A percentile compares a stretch with the other conserved stretches of the same genome.
Conservation (phyloP, 2,888 invertebrate species). For the Notodonta dromedarius region DNA sequence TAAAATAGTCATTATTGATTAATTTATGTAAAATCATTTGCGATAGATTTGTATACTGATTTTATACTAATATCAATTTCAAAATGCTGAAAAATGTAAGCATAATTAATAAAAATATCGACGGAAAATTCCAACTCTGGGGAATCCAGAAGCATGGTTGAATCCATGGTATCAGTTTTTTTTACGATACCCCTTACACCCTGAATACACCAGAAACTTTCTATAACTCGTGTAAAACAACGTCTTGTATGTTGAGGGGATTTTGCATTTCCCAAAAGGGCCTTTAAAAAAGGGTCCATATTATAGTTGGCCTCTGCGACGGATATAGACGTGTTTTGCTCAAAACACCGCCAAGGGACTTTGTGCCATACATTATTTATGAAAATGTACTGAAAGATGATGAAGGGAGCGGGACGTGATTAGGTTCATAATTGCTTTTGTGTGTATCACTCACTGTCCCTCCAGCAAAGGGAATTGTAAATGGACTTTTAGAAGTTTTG, state of each 20-base stretch:
- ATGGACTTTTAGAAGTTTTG: background rate
- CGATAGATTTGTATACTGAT: no score
- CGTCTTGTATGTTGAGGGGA: slow-evolving; percentile 16
- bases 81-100: no score
- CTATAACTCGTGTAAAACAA: slow-evolving; percentile 7
- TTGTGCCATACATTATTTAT: slow-evolving; percentile 44
- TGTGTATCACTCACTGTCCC: slow-evolving; percentile 19
- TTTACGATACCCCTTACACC: no score
- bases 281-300: slow-evolving; percentile 26
- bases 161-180: no score
- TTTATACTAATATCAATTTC: no score
- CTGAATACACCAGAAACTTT: no score
- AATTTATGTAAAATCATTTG: no score
- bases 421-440: slow-evolving; percentile 39
- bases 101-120: no score
- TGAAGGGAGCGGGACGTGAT: slow-evolving; percentile 30
- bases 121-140: no score
- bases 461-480: background rate
- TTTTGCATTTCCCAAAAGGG: slow-evolving; percentile 28
- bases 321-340: slow-evolving; percentile 26
- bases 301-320: slow-evolving; percentile 34
- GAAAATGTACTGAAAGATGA: slow-evolving; percentile 33
- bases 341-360: slow-evolving; percentile 34
- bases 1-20: no score
- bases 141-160: no score